Percentiles rank a stretch among this genome's conserved stretches.
phyloP scores from a whole-genome alignment of 1,140 invertebrate genomes.

The Tachypleus tridentatus region DNA sequence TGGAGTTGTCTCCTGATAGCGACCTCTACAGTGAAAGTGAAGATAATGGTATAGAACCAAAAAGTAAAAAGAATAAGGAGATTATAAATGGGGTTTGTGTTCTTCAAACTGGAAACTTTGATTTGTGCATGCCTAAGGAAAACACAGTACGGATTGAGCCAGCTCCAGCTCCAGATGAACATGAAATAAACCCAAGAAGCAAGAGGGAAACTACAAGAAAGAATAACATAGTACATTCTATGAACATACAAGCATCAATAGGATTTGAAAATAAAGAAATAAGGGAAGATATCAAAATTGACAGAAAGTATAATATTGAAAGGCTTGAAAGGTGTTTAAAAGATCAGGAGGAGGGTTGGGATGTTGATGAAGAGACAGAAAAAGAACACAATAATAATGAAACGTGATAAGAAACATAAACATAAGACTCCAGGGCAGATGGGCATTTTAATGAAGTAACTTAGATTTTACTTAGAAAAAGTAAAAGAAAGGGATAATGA shows the following conservation, averaged over 20 bases:
- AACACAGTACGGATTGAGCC: conserved; percentile 16
- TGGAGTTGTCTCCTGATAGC: conserved; percentile 47
- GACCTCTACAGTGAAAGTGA: neutral
- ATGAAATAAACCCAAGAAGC: no score
- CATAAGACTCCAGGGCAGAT: no score
- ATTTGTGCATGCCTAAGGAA: conserved; percentile 18
- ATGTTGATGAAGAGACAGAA: conserved; percentile 13
- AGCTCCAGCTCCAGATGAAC: conserved; percentile 9
- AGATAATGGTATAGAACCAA: no score
- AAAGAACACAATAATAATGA: no score
- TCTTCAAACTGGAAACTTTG: conserved; percentile 45
- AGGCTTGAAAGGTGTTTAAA: conserved; percentile 22
- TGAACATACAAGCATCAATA: no score
- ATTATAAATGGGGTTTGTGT: conserved; percentile 83
- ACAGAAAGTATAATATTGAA: conserved; percentile 18
- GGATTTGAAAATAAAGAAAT: conserved; percentile 7
- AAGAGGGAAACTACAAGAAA: no score
- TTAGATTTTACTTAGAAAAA: no score
- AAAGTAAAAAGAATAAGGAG: no score
- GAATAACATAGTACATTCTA: no score
- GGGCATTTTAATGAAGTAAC: no score
- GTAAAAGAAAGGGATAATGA: no score
- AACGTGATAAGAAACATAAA: no score
- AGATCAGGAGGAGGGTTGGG: conserved; percentile 23
- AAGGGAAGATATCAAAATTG: conserved; percentile 12